Percentiles rank a stretch among this genome's conserved stretches.
Evolutionary conservation across 2,888 invertebrate species (phyloP).

Genomic region (Nemotelus nigrinus): DNA sequence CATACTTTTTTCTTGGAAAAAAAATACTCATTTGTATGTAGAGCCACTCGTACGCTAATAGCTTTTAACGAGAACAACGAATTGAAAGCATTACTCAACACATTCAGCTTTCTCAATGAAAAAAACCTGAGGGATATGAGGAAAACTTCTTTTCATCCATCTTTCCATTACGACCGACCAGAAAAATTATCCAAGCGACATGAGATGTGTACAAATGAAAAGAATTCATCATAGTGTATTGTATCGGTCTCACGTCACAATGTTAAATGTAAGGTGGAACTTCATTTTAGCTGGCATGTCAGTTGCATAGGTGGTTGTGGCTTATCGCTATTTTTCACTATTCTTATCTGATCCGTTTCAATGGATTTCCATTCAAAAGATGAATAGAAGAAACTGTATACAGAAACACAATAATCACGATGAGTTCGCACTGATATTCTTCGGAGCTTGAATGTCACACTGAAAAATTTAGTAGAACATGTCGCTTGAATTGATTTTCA

Average conservation of each 20-base stretch:
- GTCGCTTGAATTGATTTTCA: too few relatives aligned
- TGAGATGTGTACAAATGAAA: slow-evolving; percentile 33
- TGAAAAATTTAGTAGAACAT: too few relatives aligned
- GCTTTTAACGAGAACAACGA: too few relatives aligned
- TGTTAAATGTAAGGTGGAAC: slow-evolving; percentile 13
- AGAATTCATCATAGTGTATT: slow-evolving; percentile 32
- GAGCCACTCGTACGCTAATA: too few relatives aligned
- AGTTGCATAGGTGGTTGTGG: not conserved
- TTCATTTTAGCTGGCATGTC: not conserved
- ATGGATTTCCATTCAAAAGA: slow-evolving; percentile 6
- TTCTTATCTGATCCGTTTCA: not conserved
- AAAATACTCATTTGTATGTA: too few relatives aligned
- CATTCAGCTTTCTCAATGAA: too few relatives aligned
- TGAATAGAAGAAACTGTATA: not conserved
- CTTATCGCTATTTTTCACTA: not conserved
- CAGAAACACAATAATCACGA: not conserved
- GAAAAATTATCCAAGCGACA: slow-evolving; percentile 18
- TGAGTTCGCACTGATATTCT: too few relatives aligned
- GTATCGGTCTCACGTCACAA: not conserved
- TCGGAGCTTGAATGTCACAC: too few relatives aligned
- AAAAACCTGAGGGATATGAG: too few relatives aligned
- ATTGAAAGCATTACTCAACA: too few relatives aligned
- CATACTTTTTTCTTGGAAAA: too few relatives aligned
- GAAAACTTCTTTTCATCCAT: not conserved
- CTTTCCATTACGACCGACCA: slow-evolving; percentile 7